These are phyloP conservation scores for Coryphaenoides rupestris DNA, from an alignment of 2,113 vertebrate genomes.

Conservation along the genomic window DNA sequence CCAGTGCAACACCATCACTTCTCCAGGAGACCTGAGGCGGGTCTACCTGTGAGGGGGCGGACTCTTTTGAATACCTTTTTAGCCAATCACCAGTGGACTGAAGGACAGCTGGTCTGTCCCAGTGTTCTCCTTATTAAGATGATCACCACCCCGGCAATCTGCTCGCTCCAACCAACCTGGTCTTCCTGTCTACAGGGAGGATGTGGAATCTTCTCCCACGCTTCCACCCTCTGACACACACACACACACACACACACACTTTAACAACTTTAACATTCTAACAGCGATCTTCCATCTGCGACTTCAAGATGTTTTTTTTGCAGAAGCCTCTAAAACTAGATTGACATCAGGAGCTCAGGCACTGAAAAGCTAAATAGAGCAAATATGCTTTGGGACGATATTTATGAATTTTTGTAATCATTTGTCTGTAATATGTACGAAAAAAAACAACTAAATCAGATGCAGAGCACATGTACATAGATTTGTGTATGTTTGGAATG, in stretches of 20 bases:
- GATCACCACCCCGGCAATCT: conserved; percentile 13
- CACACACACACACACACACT: no score
- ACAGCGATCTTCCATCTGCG: conserved; percentile 26
- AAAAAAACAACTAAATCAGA: conserved; percentile 27
- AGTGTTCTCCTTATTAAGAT: conserved; percentile 33
- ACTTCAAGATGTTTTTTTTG: background rate
- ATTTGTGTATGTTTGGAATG: conserved; percentile 57
- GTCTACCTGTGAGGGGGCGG: conserved; percentile 69
- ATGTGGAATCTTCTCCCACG: no score
- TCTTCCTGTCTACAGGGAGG: background rate
- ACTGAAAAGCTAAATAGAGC: conserved; percentile 46
- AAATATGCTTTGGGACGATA: conserved; percentile 46
- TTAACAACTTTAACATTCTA: background rate
- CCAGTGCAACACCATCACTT: conserved; percentile 82
- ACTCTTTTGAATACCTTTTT: conserved; percentile 25
- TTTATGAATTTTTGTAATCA: conserved; percentile 47
- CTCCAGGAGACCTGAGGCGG: conserved; percentile 77
- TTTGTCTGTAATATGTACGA: conserved; percentile 44
- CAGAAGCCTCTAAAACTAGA: conserved; percentile 19
- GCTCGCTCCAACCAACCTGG: conserved; percentile 27
- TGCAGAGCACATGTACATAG: conserved; percentile 68
- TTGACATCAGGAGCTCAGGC: conserved; percentile 25
- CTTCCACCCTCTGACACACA: no score
- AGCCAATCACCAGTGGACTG: conserved; percentile 47
- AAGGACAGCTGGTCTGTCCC: conserved; percentile 65